phyloP scores from a whole-genome alignment of 1,140 invertebrate genomes.

The Nephila pilipes region DNA sequence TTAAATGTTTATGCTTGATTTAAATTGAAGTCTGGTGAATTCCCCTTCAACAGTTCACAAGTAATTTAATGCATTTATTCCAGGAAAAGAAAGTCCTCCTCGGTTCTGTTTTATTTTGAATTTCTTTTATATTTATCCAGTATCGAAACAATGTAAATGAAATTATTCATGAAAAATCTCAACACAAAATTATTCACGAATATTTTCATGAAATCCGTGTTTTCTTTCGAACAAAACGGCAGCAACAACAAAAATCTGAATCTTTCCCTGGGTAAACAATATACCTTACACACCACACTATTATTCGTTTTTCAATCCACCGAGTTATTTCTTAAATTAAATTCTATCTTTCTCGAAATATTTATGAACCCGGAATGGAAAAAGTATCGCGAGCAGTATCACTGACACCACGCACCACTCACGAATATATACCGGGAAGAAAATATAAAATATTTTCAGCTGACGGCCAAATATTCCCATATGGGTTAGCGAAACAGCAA shows the following conservation, averaged over 20 bases:
- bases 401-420: neutral
- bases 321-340: neutral
- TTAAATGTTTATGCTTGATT: too few species aligned
- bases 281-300: neutral
- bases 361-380: neutral
- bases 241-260: neutral
- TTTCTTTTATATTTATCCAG: too few species aligned
- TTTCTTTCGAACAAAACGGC: too few species aligned
- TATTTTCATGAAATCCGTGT: too few species aligned
- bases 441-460: constrained; percentile 14
- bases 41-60: too few species aligned
- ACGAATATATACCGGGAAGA: neutral
- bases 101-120: too few species aligned
- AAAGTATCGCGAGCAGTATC: neutral
- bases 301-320: neutral
- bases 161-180: too few species aligned
- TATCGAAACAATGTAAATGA: too few species aligned
- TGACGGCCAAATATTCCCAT: neutral
- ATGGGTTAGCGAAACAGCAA: neutral
- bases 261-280: neutral
- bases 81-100: too few species aligned
- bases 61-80: too few species aligned
- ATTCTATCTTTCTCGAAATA: neutral
- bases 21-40: too few species aligned
- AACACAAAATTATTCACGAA: too few species aligned